Evolutionary conservation across 1,140 invertebrate genomes (phyloP), one percentile per base, ranked within the genome.

Genomic region (Hormaphis cornu): DNA sequence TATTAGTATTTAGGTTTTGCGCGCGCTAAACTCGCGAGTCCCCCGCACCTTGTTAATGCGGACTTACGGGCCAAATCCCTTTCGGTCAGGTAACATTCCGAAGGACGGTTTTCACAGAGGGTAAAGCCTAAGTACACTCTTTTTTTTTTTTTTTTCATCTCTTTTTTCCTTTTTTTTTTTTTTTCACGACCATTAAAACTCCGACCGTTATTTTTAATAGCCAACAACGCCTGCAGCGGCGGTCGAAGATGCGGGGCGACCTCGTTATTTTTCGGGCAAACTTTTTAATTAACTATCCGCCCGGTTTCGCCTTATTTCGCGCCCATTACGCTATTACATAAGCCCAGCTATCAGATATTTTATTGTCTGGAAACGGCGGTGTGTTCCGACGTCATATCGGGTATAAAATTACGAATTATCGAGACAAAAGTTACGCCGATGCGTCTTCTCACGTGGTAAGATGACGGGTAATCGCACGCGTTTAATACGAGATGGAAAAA

Each of bases 151-250:
- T 46, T 14, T 44, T 20, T 24, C 14, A n/a, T 58, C 22, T 40
- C 20, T 3, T 24, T 22, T 46, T 18, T 6, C 18, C 28, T 52
- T 52, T 52, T 28, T n/a, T 56, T 56, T 56, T 33, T 58, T 5
- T 14, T 44, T 44, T 46, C 30, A 28, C 58, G 40, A 63, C 58
- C 58, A 30, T 63, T 63, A 63, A 63, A 63, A 63, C 58, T 63
- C 40, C n/a, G 58, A 46, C 58, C 40, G 58, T 63, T 44, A 63
- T 63, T 63, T 61, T 63, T 63, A 63, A 63, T 63, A 63, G 58
- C 58, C 28, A 46, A 33, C 58, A 46, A n/a, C n/a, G n/a, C n/a
- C 26, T 9, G 35, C 30, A 46, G 5, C 22, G 44, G 46, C 46
- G 12, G 16, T 12, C 28, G 6, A 42, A 63, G 37, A 44, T 44